Evolutionary conservation across 1,140 invertebrate genomes (phyloP), one percentile per base, ranked within the genome.

Genomic region (Eubasilissa regina): DNA sequence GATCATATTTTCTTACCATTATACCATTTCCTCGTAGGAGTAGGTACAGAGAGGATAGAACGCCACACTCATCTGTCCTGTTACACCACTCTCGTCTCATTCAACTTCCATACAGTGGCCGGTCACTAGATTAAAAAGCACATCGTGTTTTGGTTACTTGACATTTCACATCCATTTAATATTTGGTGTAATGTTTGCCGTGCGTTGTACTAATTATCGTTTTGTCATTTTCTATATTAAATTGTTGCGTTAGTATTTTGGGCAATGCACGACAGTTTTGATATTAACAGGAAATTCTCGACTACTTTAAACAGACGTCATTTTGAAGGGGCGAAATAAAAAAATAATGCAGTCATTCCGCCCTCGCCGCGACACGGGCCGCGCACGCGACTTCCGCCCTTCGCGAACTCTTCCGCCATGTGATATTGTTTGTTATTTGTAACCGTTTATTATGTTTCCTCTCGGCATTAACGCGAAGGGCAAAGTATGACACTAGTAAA

Each of bases 321-420:
- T 13, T 51, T 35, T 35, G 25, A 51, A 51, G n/a, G 48, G 11
- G n/a, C 9, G 43, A 64, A 51, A 51, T 51, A 15, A 51, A 13
- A n/a, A 51, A 51, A 51, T 51, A 35, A 35, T 35, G 25, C 6
- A 1, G 25, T 3, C 25, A 35, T 13, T n/a, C 15, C 53, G 53
- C 56, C 21, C 19, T 17, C 47, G 55, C n/a, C 8, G 9, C 55
- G 17, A 13, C 60, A 64, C 60, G 60, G 3, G 25, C 25, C 60
- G n/a, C 19, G 25, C 60, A 64, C 60, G 60, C 60, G 60, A 12
- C 60, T 64, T 64, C 60, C 60, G 60, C 60, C 25, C 60, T 43
- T 21, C 17, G 55, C 55, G 21, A 58, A 58, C 55, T 19, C 60
- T 64, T 64, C 19, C 60, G 25, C 25, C 60, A 44, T 64, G 60